Percentiles rank a stretch among this genome's conserved stretches.
Conservation (phyloP, 2,113 vertebrate species). For the rabbit (Oryctolagus cuniculus) region DNA sequence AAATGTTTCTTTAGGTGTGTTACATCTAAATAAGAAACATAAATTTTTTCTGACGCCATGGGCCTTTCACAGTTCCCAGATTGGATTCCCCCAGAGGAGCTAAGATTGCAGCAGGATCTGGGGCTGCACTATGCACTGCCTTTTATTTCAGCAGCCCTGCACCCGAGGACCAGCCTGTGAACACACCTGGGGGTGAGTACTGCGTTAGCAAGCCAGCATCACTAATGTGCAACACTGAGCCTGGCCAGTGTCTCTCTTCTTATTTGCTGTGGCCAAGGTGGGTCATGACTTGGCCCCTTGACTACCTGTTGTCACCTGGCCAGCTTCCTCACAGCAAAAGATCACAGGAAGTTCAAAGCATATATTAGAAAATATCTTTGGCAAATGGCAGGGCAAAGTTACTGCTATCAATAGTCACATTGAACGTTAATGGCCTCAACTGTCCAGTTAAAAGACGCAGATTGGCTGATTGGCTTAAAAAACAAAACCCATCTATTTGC, state of each 20-base stretch:
- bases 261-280: not conserved
- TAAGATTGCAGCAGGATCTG: not conserved
- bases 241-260: not conserved
- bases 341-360: too few relatives aligned
- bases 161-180: not conserved
- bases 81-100: slow-evolving; percentile 11
- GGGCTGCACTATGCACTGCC: not conserved
- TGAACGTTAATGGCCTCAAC: too few relatives aligned
- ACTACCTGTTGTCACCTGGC: too few relatives aligned
- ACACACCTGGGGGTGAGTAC: not conserved
- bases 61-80: too few relatives aligned
- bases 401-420: too few relatives aligned
- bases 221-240: not conserved
- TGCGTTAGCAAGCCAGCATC: not conserved
- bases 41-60: too few relatives aligned
- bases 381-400: too few relatives aligned
- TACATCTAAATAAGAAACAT: not conserved
- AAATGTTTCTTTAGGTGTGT: not conserved
- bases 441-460: too few relatives aligned
- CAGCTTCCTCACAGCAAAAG: too few relatives aligned
- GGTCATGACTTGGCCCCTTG: slow-evolving; percentile 55
- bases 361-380: too few relatives aligned
- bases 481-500: too few relatives aligned
- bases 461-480: too few relatives aligned
- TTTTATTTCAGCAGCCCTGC: not conserved